Evolutionary conservation across 2,797 vertebrate genomes (phyloP), one percentile per base, ranked within the genome.

Genomic region (Danionella dracula): DNA sequence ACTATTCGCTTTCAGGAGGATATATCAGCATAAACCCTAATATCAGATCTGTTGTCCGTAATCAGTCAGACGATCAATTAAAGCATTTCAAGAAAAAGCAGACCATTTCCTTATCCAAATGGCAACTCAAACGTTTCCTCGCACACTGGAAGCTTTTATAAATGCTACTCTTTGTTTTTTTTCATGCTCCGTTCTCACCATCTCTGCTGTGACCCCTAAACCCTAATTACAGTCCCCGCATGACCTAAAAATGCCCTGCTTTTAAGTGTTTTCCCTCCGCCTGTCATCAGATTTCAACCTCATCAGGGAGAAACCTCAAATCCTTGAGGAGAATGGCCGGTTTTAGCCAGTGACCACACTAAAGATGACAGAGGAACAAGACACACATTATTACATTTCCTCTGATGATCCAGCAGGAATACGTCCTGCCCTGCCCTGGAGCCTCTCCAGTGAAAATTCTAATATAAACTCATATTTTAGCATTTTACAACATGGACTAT

Each of bases 251-350:
- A 20, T 57, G 38, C 53, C 51, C 45, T 15, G 46, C 48, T 50
- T 60, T 44, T 21, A 60, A 59, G 46, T 54, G 42, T 70, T 45
- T 35, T 37, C 23, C 71, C 60, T 53, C 56, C 41, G 44, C 31
- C 35, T 60, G 61, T 64, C 65, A 76, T 70, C 65, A 59, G 62
- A 64, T 70, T 66, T 57, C 59, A 29, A 59, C 65, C 32, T 21
- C 32, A 50, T 13, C 10, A 53, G 37, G 49, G 32, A 59, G 46
- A 71, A 72, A 72, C 32, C 12, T 37, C 68, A 34, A 29, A 20
- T 51, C 56, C 49, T 46, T 16, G 20, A 64, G 29, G 35, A 42
- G 51, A 75, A 67, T 48, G 42, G 23, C 56, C 32, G 20, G 11
- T 38, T 48, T 55, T 56, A 62, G 58, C 40, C 44, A 12, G 66